phyloP scores from a whole-genome alignment of 1,140 invertebrate species.

The Drosophila truncata region DNA sequence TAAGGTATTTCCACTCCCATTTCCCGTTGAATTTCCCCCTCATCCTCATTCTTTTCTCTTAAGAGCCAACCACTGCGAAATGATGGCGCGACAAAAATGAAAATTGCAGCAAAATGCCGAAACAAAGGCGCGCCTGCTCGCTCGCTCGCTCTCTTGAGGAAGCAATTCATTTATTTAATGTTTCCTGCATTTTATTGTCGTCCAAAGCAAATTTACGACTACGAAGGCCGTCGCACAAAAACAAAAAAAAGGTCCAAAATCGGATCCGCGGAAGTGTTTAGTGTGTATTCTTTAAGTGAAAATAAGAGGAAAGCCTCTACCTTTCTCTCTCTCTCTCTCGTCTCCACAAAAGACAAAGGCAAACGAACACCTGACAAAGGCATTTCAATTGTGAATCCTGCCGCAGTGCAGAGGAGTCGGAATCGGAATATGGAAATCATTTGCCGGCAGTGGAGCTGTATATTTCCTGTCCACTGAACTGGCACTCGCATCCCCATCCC shows the following conservation, averaged over 20 bases:
- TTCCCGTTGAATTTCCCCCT: neutral
- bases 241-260: slow-evolving; percentile 36
- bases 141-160: slow-evolving; percentile 39
- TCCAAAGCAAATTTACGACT: slow-evolving; percentile 74
- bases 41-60: neutral
- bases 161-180: slow-evolving; percentile 84
- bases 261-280: slow-evolving; percentile 66
- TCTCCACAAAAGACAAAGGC: slow-evolving; percentile 22
- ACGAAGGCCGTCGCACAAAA: slow-evolving; percentile 21
- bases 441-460: slow-evolving; percentile 20
- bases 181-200: slow-evolving; percentile 84
- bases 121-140: slow-evolving; percentile 51
- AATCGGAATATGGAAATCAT: slow-evolving; percentile 43
- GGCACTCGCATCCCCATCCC: slow-evolving; percentile 39
- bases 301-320: slow-evolving; percentile 1
- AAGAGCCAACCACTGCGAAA: slow-evolving; percentile 61
- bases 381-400: slow-evolving; percentile 37
- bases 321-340: rapidly evolving
- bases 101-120: slow-evolving; percentile 77
- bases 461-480: slow-evolving; percentile 75
- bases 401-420: slow-evolving; percentile 34
- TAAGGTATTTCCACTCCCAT: slow-evolving; percentile 23
- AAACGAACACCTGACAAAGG: slow-evolving; percentile 21
- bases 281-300: slow-evolving; percentile 44
- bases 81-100: slow-evolving; percentile 66